Evolutionary conservation across 1,140 invertebrate genomes (phyloP), one percentile per base, ranked within the genome.

Genomic region (Drosophila lacteicornis): DNA sequence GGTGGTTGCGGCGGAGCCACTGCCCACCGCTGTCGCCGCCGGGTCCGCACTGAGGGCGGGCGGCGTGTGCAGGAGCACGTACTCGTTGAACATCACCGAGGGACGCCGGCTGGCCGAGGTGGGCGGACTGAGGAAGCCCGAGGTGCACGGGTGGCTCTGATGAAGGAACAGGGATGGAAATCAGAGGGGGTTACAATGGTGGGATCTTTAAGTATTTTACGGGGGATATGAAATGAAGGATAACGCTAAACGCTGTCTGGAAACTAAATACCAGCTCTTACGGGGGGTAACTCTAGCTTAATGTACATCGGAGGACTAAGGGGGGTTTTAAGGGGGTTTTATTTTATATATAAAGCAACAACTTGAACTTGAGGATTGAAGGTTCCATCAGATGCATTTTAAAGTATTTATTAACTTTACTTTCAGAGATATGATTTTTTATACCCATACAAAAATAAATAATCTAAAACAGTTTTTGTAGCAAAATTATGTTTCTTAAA

Each of bases 31-130:
- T n/a, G 55, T 3, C 7, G 46, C 38, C 8, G 65, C 56, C 40
- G 75, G 62, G 45, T 75, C 78, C 12, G 84, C 85, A 3, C 92
- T 93, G 3, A 93, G 82, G 50, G 93, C 93, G 2, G 94, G 94
- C n/a, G 94, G 92, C 27, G 92, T 96, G 84, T 97, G 96, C 30
- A 97, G 94, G 33, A 97, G 93, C 36, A 97, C 95, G 11, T 97
- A 96, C 82, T 97, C 96, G 83, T 96, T 97, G 93, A 97, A 98
- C 96, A 97, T 97, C 30, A 98, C 97, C 66, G 96, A 97, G 36
- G 96, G 97, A 42, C 96, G 94, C 27, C 97, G 94, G 53, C 95
- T 93, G 38, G 94, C 93, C 50, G 95, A 94, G 33, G 95, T 95
- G 40, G 95, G 95, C 60, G 96, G 96, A 80, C 91, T 93, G 7